Percentiles rank a stretch among this genome's conserved stretches.
Conservation (phyloP, 2,888 invertebrate genomes). For the Drosophila nigritarsus region DNA sequence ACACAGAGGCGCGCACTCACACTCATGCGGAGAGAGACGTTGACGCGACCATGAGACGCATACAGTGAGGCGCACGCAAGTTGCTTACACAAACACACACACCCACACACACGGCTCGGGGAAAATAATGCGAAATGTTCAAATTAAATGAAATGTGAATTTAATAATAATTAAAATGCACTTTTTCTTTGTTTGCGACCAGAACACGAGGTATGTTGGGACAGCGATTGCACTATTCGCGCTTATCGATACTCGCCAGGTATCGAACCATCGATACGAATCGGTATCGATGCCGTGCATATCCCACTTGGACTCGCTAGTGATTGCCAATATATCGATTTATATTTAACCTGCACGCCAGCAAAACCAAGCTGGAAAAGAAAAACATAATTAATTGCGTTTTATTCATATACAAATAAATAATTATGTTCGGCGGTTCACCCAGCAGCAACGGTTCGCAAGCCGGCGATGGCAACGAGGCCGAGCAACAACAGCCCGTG, state of each 20-base stretch:
- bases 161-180: conserved; percentile 77
- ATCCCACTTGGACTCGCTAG: neutral
- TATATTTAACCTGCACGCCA: conserved; percentile 23
- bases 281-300: conserved; percentile 1
- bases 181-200: conserved; percentile 79
- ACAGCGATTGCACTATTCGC: conserved; percentile 53
- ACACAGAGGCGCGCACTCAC: conserved; percentile 40
- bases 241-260: conserved; percentile 38
- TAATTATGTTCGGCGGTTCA: conserved; percentile 67
- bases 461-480: conserved; percentile 50
- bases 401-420: conserved; percentile 3
- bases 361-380: conserved; percentile 18
- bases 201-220: conserved; percentile 72
- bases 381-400: neutral
- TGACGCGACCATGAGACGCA: conserved; percentile 67
- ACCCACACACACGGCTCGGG: conserved; percentile 24
- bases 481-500: conserved; percentile 35
- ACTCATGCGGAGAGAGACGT: conserved; percentile 41
- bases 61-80: conserved; percentile 48
- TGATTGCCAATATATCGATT: conserved; percentile 23
- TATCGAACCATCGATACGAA: conserved; percentile 20
- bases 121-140: conserved; percentile 33
- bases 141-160: conserved; percentile 53
- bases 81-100: conserved; percentile 18
- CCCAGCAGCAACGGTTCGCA: conserved; percentile 69